Base-by-base conservation (phyloP, 2,888 invertebrate genomes). In the Trisateles emortualis region DNA sequence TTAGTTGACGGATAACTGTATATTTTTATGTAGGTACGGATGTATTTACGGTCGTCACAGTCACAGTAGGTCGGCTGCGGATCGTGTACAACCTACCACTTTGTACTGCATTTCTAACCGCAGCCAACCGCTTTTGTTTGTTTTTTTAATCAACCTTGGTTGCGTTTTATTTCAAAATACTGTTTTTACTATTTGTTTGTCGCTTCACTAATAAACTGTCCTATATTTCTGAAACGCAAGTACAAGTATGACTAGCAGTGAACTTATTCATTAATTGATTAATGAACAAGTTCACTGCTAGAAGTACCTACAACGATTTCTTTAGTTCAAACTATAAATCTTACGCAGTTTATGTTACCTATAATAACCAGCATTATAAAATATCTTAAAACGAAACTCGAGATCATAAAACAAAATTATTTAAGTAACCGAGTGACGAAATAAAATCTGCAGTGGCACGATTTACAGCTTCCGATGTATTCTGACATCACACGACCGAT, bases 21-120 rank as follows among this genome's bases (percentile, higher is more conserved):
- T 67, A 77, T 79, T 82, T 68, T 78, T 76, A 76, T 72, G 75
- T 8, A 26, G 9, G 8, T 76, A 77, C 84, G 81, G 83, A 84
- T 83, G 80, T 81, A 79, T 83, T 84, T 81, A 84, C 80, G 74
- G 79, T 71, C 82, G 88, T 84, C 83, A 86, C 84, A 84, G 84
- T 84, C 83, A 84, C 84, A 84, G 83, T 80, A 81, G 78, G 75
- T 73, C 76, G 87, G 77, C 67, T 81, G 74, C 74, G 72, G 72
- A 52, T 59, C 54, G 75, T 69, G 64, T 74, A 76, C 74, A 78
- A 78, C 74, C 74, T 72, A 70, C 71, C 69, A 68, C 64, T 78
- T 75, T 61, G 66, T 72, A 64, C 74, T 74, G 79, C 83, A 81
- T 80, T 84, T 81, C 79, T 79, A 79, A 82, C 81, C 76, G 71